Conservation (phyloP, 2,113 vertebrate genomes). For the Shinisaurus crocodilurus region DNA sequence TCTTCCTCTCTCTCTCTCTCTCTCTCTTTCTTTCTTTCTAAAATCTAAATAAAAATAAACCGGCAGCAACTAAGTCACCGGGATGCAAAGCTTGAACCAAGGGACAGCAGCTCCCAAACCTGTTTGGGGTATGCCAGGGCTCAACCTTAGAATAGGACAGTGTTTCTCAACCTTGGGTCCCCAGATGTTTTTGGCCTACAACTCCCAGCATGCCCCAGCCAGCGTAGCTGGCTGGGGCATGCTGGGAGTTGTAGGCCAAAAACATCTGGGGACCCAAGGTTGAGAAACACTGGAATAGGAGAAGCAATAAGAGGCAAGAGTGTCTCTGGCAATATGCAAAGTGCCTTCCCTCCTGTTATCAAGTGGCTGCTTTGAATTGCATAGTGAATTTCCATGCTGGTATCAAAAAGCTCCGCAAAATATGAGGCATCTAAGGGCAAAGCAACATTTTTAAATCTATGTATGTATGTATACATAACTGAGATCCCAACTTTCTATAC, state of each 20-base stretch:
- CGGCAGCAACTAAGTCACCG: neutral
- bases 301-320: neutral
- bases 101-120: neutral
- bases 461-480: too few species aligned
- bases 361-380: neutral
- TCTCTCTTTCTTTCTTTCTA: neutral
- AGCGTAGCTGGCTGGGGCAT: too few species aligned
- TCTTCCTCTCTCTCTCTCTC: neutral
- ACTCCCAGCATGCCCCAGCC: too few species aligned
- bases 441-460: too few species aligned
- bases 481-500: too few species aligned
- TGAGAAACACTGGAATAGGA: too few species aligned
- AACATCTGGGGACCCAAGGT: too few species aligned
- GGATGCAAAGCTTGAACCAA: neutral
- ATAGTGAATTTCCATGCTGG: neutral
- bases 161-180: too few species aligned
- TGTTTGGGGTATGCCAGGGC: neutral
- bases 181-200: too few species aligned
- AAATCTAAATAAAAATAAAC: neutral
- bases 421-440: neutral
- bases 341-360: neutral
- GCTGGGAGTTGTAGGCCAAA: too few species aligned
- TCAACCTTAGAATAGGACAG: neutral
- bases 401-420: too few species aligned
- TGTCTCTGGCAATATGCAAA: neutral